Conservation (phyloP, 2,888 invertebrate species). For the Herminia tarsipennalis region DNA sequence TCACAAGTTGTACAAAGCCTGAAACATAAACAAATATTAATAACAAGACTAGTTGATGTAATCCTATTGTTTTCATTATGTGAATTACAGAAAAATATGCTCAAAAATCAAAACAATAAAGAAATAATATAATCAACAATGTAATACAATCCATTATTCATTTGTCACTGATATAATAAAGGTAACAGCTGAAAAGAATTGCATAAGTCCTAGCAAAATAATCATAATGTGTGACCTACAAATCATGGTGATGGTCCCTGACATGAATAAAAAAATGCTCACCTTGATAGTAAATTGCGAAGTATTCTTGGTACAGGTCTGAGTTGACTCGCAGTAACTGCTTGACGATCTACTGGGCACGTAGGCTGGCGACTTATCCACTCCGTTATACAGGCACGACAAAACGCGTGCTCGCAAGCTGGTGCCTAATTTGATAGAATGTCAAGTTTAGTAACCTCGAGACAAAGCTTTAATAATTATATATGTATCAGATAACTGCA, state of each 20-base stretch:
- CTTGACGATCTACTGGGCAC: conserved; percentile 97
- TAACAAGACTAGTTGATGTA: background rate
- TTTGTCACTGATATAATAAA: too few species aligned
- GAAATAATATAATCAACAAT: background rate
- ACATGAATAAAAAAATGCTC: conserved; percentile 48
- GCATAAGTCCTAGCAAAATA: conserved; percentile 34
- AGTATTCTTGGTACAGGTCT: conserved; percentile 97
- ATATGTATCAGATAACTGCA: conserved; percentile 37
- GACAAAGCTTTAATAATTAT: conserved; percentile 2
- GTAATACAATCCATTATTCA: too few species aligned
- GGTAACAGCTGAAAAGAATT: too few species aligned
- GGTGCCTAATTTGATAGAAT: conserved; percentile 89
- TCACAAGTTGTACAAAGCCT: conserved; percentile 96
- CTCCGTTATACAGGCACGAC: conserved; percentile 96
- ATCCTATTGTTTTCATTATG: background rate
- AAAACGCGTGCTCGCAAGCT: conserved; percentile 98
- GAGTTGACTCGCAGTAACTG: conserved; percentile 95
- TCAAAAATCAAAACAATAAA: too few species aligned
- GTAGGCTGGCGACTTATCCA: conserved; percentile 98
- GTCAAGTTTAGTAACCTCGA: conserved; percentile 6
- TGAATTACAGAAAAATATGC: too few species aligned
- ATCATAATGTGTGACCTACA: conserved; percentile 52
- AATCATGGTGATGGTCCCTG: conserved; percentile 23
- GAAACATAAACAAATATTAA: conserved; percentile 43
- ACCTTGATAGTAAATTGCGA: conserved; percentile 95